Evolutionary conservation across 2,888 invertebrate species (phyloP), one percentile per base, ranked within the genome.

Genomic region (Ceriagrion tenellum): DNA sequence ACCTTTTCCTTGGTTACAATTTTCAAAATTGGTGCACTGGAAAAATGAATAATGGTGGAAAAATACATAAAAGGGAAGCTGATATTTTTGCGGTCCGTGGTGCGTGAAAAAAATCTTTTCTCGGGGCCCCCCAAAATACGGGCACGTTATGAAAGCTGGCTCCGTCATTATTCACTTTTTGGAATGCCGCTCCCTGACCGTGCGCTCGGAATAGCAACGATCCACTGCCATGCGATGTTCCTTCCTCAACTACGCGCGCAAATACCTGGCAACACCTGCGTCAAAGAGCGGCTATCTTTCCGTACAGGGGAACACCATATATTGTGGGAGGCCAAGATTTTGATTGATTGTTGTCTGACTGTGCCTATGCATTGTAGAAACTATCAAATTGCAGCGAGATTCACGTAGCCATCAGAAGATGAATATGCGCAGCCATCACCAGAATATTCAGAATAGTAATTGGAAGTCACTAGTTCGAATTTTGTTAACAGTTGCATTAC

Each of bases 151-250:
- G 81, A 81, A 81, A 81, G 81, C 81, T 81, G 81, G 35, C 35
- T 81, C 81, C 81, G 81, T 81, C 81, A 81, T 81, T 81, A 35
- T n/a, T 81, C 81, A 81, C 81, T 35, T 35, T 81, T 81, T 81
- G 47, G 81, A 35, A 81, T 35, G 81, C 81, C 35, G 12, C 35
- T 35, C 13, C 35, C 81, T n/a, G 47, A 47, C 35, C 30, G 23
- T 35, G 35, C 81, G 81, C 35, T 81, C 16, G 35, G 81, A 81
- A 81, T 81, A 81, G 4, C 81, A 81, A 35, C 35, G 81, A 81
- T 81, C 81, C 0, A 81, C 30, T 3, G 47, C 47, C 47, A 47
- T 47, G 47, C 47, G 47, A n/a, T 47, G 47, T 2, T 8, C 4
- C 8, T 47, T 8, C 47, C 47, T 8, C 47, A 4, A 2, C 30